A percentile compares a stretch with the other conserved stretches of the same genome.
These are phyloP conservation scores for Ommatoiulus sabulosus DNA, from an alignment of 2,888 invertebrate species.

Conservation along the genomic window DNA sequence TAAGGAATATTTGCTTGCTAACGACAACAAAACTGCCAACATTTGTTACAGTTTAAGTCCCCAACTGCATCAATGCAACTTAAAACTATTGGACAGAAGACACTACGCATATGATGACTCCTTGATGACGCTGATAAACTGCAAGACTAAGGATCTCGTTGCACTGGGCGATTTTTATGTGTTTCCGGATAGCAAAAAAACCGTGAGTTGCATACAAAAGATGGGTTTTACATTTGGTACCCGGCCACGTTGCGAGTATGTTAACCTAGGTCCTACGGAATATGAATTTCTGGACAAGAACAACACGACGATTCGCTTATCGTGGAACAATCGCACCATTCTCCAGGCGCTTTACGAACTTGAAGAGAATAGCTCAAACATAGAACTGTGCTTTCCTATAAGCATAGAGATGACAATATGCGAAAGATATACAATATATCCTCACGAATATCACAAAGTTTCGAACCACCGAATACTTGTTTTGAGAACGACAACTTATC, in stretches of 20 bases:
- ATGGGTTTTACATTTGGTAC: background rate
- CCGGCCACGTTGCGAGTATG: background rate
- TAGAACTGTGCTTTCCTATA: background rate
- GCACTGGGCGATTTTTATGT: conserved; percentile 34
- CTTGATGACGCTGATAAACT: background rate
- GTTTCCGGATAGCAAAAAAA: background rate
- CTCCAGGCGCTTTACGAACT: background rate
- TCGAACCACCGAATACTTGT: background rate
- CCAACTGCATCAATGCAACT: conserved; percentile 46
- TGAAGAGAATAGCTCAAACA: background rate
- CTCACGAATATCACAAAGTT: background rate
- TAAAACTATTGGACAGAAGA: background rate
- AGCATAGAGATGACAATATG: background rate
- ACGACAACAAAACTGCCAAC: background rate
- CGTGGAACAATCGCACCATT: background rate
- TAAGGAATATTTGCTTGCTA: background rate
- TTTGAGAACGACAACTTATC: background rate
- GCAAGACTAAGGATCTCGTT: background rate
- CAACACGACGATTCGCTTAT: background rate
- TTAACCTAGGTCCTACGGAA: background rate
- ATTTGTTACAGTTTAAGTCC: conserved; percentile 48
- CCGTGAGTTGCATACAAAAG: background rate
- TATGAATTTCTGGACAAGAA: background rate
- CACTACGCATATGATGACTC: background rate
- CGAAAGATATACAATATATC: background rate